Evolutionary conservation across 2,888 invertebrate species (phyloP).

Genomic region (Caenorhabditis panamensis): DNA sequence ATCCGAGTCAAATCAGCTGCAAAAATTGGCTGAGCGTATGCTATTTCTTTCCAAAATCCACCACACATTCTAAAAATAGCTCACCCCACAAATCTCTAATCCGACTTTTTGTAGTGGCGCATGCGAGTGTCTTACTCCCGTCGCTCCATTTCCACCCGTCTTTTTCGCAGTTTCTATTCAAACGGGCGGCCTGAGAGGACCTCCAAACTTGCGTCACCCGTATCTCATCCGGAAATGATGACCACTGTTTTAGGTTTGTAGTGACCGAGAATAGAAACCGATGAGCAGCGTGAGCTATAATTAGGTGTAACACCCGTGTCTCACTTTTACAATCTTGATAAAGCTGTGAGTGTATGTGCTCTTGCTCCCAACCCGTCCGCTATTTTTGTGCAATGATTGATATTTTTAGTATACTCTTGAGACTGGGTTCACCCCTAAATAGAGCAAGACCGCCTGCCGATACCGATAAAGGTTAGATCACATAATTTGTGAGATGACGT

Average conservation of each 20-base stretch:
- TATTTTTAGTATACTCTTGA: conserved; percentile 42
- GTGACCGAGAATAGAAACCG: not conserved
- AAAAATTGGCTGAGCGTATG: not conserved
- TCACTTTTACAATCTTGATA: conserved; percentile 25
- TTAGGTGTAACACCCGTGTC: not conserved
- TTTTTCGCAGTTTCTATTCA: not conserved
- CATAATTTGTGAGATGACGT: conserved; percentile 13
- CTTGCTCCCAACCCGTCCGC: not conserved
- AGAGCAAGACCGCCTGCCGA: conserved; percentile 3
- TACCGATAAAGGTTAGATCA: conserved; percentile 16
- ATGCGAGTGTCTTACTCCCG: conserved; percentile 18
- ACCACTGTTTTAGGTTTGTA: not conserved
- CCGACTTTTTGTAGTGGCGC: conserved; percentile 26
- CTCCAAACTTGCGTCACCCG: not conserved
- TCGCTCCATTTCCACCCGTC: conserved; percentile 7
- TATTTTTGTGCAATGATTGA: conserved; percentile 39
- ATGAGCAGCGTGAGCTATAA: conserved; percentile 2
- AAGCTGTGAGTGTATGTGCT: conserved; percentile 16
- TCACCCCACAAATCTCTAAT: conserved; percentile 15
- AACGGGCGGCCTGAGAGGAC: not conserved
- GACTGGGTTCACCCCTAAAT: conserved; percentile 14
- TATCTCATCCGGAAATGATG: not conserved
- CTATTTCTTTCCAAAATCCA: conserved; percentile 8
- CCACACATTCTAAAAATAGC: conserved; percentile 20
- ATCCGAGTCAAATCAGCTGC: conserved; percentile 1